A percentile compares a stretch with the other conserved stretches of the same genome.
phyloP scores from a whole-genome alignment of 2,888 invertebrate species.

The Eupithecia dodoneata region DNA sequence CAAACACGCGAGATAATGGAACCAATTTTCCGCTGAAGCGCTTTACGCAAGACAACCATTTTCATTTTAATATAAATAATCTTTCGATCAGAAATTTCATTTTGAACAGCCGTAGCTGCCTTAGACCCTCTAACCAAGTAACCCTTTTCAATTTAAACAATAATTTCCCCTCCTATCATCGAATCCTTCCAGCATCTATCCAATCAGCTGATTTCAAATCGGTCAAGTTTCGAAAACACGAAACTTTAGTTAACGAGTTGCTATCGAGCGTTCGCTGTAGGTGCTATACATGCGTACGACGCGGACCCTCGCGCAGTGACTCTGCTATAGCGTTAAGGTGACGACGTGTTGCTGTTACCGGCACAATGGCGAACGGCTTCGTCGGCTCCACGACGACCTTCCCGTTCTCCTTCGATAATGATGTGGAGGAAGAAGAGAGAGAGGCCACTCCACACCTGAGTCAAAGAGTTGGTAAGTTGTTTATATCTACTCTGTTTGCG shows the following conservation, averaged over 20 bases:
- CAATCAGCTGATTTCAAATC: background rate
- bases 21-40: slow-evolving; percentile 35
- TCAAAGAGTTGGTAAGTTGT: slow-evolving; percentile 71
- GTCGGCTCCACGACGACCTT: slow-evolving; percentile 80
- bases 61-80: background rate
- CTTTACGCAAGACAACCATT: background rate
- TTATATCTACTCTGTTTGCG: slow-evolving; percentile 40
- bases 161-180: background rate
- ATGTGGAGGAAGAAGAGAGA: slow-evolving; percentile 71
- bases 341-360: slow-evolving; percentile 39
- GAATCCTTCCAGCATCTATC: too few relatives aligned
- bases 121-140: background rate
- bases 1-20: slow-evolving; percentile 35
- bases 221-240: slow-evolving; percentile 7
- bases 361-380: slow-evolving; percentile 69
- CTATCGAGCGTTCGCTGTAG: slow-evolving; percentile 46
- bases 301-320: slow-evolving; percentile 44
- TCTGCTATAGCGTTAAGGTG: slow-evolving; percentile 27
- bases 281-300: slow-evolving; percentile 19
- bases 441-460: slow-evolving; percentile 64
- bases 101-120: background rate
- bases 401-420: slow-evolving; percentile 80
- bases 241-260: slow-evolving; percentile 27
- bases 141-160: background rate
- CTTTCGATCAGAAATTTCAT: background rate